Percentiles rank a stretch among this genome's conserved stretches.
Conservation (phyloP, 2,888 invertebrate species). For the Heliconius hortense region DNA sequence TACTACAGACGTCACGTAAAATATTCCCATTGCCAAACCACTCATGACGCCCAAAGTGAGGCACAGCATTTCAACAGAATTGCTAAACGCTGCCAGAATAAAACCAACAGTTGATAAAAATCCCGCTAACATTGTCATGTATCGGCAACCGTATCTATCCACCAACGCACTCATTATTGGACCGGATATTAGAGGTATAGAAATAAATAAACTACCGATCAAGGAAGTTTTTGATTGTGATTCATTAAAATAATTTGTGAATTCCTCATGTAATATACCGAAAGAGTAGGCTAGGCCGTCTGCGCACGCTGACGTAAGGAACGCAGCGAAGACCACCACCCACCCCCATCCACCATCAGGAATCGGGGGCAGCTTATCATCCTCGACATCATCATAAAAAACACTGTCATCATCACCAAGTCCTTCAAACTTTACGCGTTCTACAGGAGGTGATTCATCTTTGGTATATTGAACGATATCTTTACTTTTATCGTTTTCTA, state of each 20-base stretch:
- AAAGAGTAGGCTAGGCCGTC: conserved; percentile 97
- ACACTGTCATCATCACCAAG: conserved; percentile 74
- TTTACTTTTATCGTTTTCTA: conserved; percentile 49
- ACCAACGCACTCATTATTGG: conserved; percentile 92
- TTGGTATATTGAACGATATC: conserved; percentile 52
- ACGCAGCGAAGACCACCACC: conserved; percentile 92
- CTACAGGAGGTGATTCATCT: conserved; percentile 57
- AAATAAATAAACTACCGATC: conserved; percentile 94
- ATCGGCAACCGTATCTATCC: conserved; percentile 90
- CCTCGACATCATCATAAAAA: conserved; percentile 60
- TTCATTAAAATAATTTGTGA: conserved; percentile 88
- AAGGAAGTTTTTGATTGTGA: conserved; percentile 92
- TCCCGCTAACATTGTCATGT: conserved; percentile 88
- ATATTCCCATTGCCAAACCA: conserved; percentile 90
- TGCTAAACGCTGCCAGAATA: conserved; percentile 85
- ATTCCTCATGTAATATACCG: conserved; percentile 92
- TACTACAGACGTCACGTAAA: conserved; percentile 94
- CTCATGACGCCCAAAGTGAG: conserved; percentile 92
- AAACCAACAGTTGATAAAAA: conserved; percentile 88
- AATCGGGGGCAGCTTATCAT: conserved; percentile 79
- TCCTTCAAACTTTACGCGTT: conserved; percentile 73
- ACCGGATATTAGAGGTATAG: conserved; percentile 92
- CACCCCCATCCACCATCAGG: conserved; percentile 95
- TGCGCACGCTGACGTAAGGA: conserved; percentile 93
- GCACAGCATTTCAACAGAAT: conserved; percentile 88